Base-by-base conservation (phyloP, 2,888 invertebrate species). In the Liodrosophila aerea region DNA sequence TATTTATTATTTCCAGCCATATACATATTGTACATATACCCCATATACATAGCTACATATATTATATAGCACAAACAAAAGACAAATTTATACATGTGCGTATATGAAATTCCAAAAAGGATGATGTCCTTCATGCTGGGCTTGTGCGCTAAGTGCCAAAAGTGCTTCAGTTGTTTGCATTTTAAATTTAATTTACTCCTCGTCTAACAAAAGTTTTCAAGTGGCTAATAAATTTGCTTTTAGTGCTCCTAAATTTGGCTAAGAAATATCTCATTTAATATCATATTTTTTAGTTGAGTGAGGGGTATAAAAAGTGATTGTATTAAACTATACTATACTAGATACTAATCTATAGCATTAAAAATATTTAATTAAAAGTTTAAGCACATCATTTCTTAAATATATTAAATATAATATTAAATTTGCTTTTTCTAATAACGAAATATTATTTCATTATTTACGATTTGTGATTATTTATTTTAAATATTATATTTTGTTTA, bases 1-100 rank as follows among this genome's bases (percentile, higher is more conserved):
- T 67, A 70, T 22, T 22, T 70, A 64, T 67, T 76, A 64, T 73
- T 59, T 44, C 30, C 47, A 56, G n/a, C n/a, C n/a, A n/a, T n/a
- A n/a, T n/a, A n/a, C n/a, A n/a, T n/a, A n/a, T n/a, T n/a, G n/a
- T n/a, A n/a, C n/a, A n/a, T n/a, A n/a, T n/a, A n/a, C n/a, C n/a
- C 46, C 61, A 58, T 43, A 64, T 64, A 12, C 7, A 40, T 18
- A 22, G 3, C 2, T 2, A 22, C 22, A 41, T 41, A 66, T 62
- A 72, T 57, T 62, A 56, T 65, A 64, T 58, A 40, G 7, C 18
- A 37, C 22, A 39, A 15, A 47, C 60, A 61, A 1, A 15, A 15
- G 5, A 15, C 7, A 22, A 46, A 16, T 39, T 63, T 49, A 2
- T 30, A 13, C 12, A 8, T 1, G 5, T 4, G 5, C 22, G 5